Evolutionary conservation across 2,888 invertebrate species (phyloP), one percentile per base, ranked within the genome.

Genomic region (Leuctra nigra): DNA sequence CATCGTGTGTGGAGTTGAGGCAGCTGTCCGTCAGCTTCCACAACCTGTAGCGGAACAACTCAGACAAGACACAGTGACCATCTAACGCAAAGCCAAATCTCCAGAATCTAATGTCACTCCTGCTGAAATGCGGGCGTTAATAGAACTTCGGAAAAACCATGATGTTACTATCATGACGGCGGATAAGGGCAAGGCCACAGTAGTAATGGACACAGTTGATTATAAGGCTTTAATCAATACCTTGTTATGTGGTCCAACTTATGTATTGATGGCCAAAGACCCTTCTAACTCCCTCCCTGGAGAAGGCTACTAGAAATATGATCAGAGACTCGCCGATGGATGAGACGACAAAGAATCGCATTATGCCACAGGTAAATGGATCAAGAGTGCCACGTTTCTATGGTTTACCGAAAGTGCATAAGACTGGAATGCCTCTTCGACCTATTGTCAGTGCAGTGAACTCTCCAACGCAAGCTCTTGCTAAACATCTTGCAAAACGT

Each of bases 381-480:
- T 29, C 14, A 13, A 6, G 47, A 47, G 25, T 25, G 3, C 47
- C 47, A 23, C 47, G 36, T 1, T 20, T 55, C 2, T 35, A 36
- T 33, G 50, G 50, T 25, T 23, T 55, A 18, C 55, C 55, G 2
- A 55, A 48, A 25, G 23, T 48, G 14, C 47, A 35, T 16, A 55
- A 55, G 22, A 13, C 36, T 18, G 23, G 23, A 11, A 7, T n/a
- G 20, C 23, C 6, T 7, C 16, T 55, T 7, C 20, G 24, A n/a
- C n/a, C n/a, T n/a, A n/a, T n/a, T n/a, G n/a, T n/a, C n/a, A n/a
- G n/a, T n/a, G n/a, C n/a, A n/a, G 4, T 41, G 38, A 24, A 24
- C 16, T 29, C 36, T 1, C 50, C 55, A 2, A 48, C 24, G 3
- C 36, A 50, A n/a, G 48, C 22, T 4, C 36, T 55, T 18, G 20